Evolutionary conservation across 2,888 invertebrate genomes (phyloP), one percentile per base, ranked within the genome.

Genomic region (Amiota minor): DNA sequence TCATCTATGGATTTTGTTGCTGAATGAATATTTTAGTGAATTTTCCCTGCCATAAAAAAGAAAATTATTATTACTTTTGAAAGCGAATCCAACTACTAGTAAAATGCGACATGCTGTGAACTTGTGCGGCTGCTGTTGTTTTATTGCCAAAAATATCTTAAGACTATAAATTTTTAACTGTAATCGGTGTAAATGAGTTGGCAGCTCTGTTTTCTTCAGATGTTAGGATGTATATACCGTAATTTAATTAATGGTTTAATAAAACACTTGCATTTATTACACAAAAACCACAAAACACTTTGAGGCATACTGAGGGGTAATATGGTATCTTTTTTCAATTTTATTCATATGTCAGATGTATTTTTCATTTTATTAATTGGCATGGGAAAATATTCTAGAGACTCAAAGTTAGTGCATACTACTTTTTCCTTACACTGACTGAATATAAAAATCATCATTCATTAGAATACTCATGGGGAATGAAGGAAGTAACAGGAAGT

Each of bases 91-190:
- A 59, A 59, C 59, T 12, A 20, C n/a, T 35, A 35, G 35, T 35
- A 16, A 59, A 59, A 59, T 16, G 18, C 18, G 59, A 59, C 59
- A 20, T 20, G 59, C 59, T 59, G 59, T 18, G 59, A 35, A 35
- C 35, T 59, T 11, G 59, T 20, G 9, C 14, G 20, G 9, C 59
- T 16, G 20, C 8, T 20, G 59, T 10, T 18, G 59, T 35, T 35
- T 35, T 35, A 35, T 35, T 35, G 9, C 23, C 59, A 20, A 56
- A 56, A 59, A 59, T 59, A 59, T 59, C 50, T 23, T 50, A 68
- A 65, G 20, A 50, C 65, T 65, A 65, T 65, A 65, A 65, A 65
- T 59, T 59, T 18, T 59, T n/a, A 12, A n/a, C 3, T n/a, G 12
- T 59, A 18, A 59, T 59, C 59, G 59, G 20, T 20, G 59, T 47